These are phyloP conservation scores for Myiotriccus ornatus DNA, from an alignment of 2,797 vertebrate species.

Conservation along the genomic window DNA sequence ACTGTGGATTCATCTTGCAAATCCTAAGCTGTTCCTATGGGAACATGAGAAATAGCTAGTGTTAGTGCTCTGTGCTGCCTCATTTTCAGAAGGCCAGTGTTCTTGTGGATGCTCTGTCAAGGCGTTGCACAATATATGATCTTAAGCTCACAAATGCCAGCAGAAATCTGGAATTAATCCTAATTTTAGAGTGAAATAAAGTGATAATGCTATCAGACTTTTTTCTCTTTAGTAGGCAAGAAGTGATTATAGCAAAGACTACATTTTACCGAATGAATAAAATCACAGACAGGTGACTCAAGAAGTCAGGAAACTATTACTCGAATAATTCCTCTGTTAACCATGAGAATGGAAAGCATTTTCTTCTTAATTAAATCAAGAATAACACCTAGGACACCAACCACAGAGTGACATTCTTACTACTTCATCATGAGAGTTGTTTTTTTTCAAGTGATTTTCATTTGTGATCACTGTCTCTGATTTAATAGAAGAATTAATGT, in stretches of 20 bases:
- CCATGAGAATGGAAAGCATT: neutral
- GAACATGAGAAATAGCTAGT: constrained; percentile 25
- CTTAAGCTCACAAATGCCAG: neutral
- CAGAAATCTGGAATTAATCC: neutral
- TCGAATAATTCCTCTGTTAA: neutral
- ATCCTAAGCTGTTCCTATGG: constrained; percentile 1
- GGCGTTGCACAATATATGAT: neutral
- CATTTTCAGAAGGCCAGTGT: neutral
- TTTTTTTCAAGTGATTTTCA: neutral
- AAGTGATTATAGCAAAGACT: neutral
- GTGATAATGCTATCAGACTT: neutral
- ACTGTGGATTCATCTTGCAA: constrained; percentile 28
- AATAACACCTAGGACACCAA: neutral
- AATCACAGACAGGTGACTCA: neutral
- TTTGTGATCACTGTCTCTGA: neutral
- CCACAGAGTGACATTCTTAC: neutral
- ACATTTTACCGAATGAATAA: neutral
- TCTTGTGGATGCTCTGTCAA: neutral
- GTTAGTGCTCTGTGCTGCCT: neutral
- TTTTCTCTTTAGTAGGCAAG: neutral
- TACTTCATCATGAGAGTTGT: neutral
- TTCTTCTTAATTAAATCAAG: neutral
- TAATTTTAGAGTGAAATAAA: neutral
- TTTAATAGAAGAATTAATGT: neutral
- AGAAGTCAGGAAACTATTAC: neutral